Evolutionary conservation across 2,888 invertebrate genomes (phyloP), one percentile per base, ranked within the genome.

Genomic region (Troides helena): DNA sequence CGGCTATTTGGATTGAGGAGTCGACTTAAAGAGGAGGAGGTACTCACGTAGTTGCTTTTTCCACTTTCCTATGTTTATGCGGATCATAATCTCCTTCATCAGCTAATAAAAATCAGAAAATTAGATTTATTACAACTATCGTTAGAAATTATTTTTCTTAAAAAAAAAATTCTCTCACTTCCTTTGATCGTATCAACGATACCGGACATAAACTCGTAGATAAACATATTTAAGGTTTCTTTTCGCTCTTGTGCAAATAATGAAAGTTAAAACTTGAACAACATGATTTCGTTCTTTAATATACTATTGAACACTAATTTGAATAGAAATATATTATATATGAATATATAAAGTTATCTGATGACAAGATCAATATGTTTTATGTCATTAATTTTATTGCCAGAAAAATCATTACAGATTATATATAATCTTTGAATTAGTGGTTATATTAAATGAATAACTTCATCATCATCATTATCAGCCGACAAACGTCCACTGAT

Each of bases 121-220:
- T 36, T 59, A 59, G 1, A 60, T 12, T 65, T 18, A 7, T 17
- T 36, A 56, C n/a, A 53, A 18, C 8, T 65, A 3, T 23, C 2
- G 39, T 14, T 39, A 39, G 57, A 21, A 30, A 21, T 30, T n/a
- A 17, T 8, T 50, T n/a, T 3, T 30, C n/a, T 57, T 21, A 18
- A 59, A 57, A 21, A 57, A 23, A n/a, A 14, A 57, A 39, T 3
- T 23, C 21, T 17, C 60, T 66, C 17, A 59, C 65, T 12, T 14
- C 70, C 70, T 12, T 66, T 66, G n/a, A 70, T 70, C 14, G 70
- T 70, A 25, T 70, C 70, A 18, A 59, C 62, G 59, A 70, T 62
- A 36, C 70, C 70, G n/a, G 70, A 70, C 70, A 70, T 70, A 70
- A 70, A 70, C 39, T 70, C 66, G 39, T 70, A 70, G 39, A 70